phyloP scores from a whole-genome alignment of 37 sponge, comb jelly and placozoan genomes.

The Beroe ovata region DNA sequence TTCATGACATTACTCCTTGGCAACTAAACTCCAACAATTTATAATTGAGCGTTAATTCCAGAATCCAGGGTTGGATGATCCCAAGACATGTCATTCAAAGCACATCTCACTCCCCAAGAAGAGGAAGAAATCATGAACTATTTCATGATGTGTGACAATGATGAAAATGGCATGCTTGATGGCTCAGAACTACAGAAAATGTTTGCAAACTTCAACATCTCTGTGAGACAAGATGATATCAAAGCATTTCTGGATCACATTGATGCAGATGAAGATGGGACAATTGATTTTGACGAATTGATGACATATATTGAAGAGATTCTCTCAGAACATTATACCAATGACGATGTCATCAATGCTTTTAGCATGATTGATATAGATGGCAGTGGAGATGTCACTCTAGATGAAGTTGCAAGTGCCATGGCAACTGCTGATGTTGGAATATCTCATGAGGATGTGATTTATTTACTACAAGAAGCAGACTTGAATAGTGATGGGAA shows the following conservation, averaged over 20 bases:
- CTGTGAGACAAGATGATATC: neutral
- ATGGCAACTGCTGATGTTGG: constrained; percentile 19
- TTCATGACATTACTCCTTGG: too few relatives aligned
- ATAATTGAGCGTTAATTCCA: too few relatives aligned
- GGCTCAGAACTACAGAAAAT: neutral
- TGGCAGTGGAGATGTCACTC: constrained; percentile 32
- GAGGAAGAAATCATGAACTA: constrained; percentile 19
- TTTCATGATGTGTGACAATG: constrained; percentile 13
- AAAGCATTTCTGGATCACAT: constrained; percentile 2
- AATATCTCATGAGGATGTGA: neutral
- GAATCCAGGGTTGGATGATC: too few relatives aligned
- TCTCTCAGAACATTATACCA: neutral
- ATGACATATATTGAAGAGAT: constrained; percentile 67
- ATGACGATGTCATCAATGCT: constrained; percentile 2
- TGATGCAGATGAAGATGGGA: constrained; percentile 17
- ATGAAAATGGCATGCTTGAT: constrained; percentile 16
- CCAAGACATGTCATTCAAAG: too few relatives aligned
- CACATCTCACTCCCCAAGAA: neutral
- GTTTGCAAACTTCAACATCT: constrained; percentile 33
- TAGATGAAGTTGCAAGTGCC: neutral
- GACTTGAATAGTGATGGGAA: constrained; percentile 35
- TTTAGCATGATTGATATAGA: constrained; percentile 46
- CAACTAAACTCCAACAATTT: too few relatives aligned
- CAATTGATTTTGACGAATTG: constrained; percentile 49
- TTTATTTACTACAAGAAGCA: constrained; percentile 20